A percentile compares a stretch with the other conserved stretches of the same genome.
phyloP scores from a whole-genome alignment of 2,797 vertebrate genomes.

The Thalassophryne amazonica region DNA sequence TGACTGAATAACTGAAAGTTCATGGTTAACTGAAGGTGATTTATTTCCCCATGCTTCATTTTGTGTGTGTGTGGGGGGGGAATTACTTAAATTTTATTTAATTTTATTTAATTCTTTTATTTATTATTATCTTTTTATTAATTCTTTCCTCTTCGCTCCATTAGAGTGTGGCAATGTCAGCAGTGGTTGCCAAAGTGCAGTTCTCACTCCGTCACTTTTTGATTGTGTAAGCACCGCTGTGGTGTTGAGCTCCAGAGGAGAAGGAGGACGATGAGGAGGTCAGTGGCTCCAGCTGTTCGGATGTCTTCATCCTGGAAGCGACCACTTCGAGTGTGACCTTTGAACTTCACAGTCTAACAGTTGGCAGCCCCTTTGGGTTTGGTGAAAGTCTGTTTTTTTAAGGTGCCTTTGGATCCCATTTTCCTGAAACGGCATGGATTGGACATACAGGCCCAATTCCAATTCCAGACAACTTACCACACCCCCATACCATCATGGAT shows the following conservation, averaged over 20 bases:
- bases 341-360: slow-evolving; percentile 22
- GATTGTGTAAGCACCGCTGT: slow-evolving; percentile 44
- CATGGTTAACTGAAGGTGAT: slow-evolving; percentile 22
- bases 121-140: too few species aligned
- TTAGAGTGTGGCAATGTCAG: slow-evolving; percentile 31
- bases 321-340: slow-evolving; percentile 24
- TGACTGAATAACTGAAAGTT: slow-evolving; percentile 11
- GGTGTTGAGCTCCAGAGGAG: slow-evolving; percentile 26
- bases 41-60: slow-evolving; percentile 16
- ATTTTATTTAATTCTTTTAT: too few species aligned
- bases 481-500: too few species aligned
- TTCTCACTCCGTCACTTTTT: slow-evolving; percentile 22
- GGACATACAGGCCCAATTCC: too few species aligned
- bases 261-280: too few species aligned
- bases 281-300: slow-evolving; percentile 54
- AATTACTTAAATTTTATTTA: too few species aligned
- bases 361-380: not conserved
- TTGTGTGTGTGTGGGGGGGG: not conserved
- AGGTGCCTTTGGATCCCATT: not conserved
- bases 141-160: slow-evolving; percentile 2
- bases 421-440: not conserved
- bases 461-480: too few species aligned
- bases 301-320: slow-evolving; percentile 56
- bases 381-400: not conserved
- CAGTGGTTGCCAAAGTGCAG: slow-evolving; percentile 27